A percentile compares a stretch with the other conserved stretches of the same genome.
phyloP scores from a whole-genome alignment of 2,113 vertebrate genomes.

The Glaucidium brasilianum region DNA sequence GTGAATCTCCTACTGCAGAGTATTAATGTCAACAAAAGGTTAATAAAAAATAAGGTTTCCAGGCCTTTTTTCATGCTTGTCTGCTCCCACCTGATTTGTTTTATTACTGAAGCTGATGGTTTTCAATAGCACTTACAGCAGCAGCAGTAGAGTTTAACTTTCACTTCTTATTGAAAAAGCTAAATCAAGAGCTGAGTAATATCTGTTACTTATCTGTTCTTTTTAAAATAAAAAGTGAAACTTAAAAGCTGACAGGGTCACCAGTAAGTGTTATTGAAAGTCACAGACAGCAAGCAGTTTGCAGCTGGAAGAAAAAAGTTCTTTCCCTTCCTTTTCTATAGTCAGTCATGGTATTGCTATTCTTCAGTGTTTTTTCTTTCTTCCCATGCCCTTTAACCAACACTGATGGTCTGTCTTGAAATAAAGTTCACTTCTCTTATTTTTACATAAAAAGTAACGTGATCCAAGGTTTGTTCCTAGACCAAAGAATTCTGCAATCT shows the following conservation, averaged over 20 bases:
- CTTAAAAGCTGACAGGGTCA: neutral
- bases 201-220: conserved; percentile 8
- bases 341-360: neutral
- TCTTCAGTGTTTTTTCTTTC: neutral
- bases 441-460: neutral
- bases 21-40: conserved; percentile 61
- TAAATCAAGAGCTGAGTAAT: conserved; percentile 24
- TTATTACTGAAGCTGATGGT: conserved; percentile 9
- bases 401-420: neutral
- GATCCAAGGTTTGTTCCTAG: neutral
- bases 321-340: neutral
- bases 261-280: neutral
- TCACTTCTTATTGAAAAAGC: conserved; percentile 38
- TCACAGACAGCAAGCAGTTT: neutral
- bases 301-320: neutral
- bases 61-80: neutral
- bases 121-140: conserved; percentile 21
- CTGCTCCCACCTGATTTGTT: conserved; percentile 34
- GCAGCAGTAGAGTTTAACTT: conserved; percentile 8
- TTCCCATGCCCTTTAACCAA: neutral
- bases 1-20: conserved; percentile 11
- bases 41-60: conserved; percentile 45
- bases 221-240: conserved; percentile 41
- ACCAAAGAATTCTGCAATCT: neutral
- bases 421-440: neutral